A percentile compares a stretch with the other conserved stretches of the same genome.
phyloP scores from a whole-genome alignment of 2,888 invertebrate genomes.

The Acleris cristana region DNA sequence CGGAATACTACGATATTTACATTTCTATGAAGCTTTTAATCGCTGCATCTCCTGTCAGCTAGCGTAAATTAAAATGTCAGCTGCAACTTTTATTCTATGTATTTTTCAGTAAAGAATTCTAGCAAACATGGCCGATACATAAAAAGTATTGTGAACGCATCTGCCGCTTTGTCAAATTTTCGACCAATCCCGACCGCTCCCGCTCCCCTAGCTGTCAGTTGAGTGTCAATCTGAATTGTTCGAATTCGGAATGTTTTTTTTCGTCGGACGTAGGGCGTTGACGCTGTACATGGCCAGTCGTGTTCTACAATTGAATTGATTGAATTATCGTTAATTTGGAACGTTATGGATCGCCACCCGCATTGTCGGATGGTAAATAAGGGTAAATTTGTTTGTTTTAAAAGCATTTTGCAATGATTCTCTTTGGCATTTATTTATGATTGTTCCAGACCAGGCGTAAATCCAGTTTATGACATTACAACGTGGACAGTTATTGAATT shows the following conservation, averaged over 20 bases:
- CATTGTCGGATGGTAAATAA: constrained; percentile 68
- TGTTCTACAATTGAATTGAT: constrained; percentile 80
- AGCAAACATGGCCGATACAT: constrained; percentile 75
- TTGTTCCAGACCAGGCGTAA: background rate
- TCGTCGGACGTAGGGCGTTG: constrained; percentile 74
- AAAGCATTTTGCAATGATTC: constrained; percentile 1
- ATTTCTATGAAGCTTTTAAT: constrained; percentile 61
- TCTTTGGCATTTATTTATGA: background rate
- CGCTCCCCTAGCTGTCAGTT: constrained; percentile 81
- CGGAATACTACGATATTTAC: constrained; percentile 55
- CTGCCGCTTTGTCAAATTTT: constrained; percentile 80
- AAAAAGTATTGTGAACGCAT: constrained; percentile 70
- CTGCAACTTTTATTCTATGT: constrained; percentile 54
- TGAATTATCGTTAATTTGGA: constrained; percentile 78
- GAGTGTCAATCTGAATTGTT: constrained; percentile 69
- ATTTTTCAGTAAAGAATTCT: constrained; percentile 63
- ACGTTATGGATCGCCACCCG: constrained; percentile 78
- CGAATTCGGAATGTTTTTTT: constrained; percentile 72
- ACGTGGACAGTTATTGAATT: no score
- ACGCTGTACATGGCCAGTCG: constrained; percentile 74
- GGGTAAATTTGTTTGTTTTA: constrained; percentile 38
- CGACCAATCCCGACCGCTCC: constrained; percentile 72
- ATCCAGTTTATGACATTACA: no score
- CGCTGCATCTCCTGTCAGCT: constrained; percentile 68
- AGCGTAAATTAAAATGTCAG: constrained; percentile 71